Evolutionary conservation across 2,797 vertebrate genomes (phyloP).

Genomic region (Furcifer pardalis): DNA sequence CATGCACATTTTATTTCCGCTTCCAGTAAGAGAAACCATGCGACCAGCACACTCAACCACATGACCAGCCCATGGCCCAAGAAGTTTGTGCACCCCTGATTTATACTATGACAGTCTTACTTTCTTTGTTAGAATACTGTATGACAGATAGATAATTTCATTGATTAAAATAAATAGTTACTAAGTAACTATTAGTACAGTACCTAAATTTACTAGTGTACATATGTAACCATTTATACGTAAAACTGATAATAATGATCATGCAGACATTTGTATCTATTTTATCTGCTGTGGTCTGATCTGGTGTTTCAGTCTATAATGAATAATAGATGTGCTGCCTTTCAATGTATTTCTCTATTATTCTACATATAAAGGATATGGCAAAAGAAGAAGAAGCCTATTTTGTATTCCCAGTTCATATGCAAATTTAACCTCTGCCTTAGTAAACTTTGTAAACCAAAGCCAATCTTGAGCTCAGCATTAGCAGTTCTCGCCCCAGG

Average conservation of each 20-base stretch:
- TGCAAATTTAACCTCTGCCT: constrained; percentile 29
- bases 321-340: neutral
- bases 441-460: constrained; percentile 45
- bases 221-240: neutral
- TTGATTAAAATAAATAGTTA: constrained; percentile 10
- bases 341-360: neutral
- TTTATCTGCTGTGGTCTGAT: no score
- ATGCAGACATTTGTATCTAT: neutral
- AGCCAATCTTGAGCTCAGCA: constrained; percentile 45
- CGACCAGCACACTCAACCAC: no score
- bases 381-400: constrained; percentile 16
- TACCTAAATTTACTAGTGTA: neutral
- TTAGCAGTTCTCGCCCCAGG: constrained; percentile 45
- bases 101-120: no score
- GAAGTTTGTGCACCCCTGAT: no score
- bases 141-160: neutral
- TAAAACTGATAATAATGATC: neutral
- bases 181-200: neutral
- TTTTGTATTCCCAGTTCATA: neutral
- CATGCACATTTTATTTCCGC: no score
- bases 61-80: no score
- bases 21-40: no score
- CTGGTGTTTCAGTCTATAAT: constrained; percentile 31
- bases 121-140: no score
- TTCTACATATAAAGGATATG: neutral